Percentiles rank a stretch among this genome's conserved stretches.
Conservation (phyloP, 2,888 invertebrate genomes). For the Branchipolynoe longqiensis region DNA sequence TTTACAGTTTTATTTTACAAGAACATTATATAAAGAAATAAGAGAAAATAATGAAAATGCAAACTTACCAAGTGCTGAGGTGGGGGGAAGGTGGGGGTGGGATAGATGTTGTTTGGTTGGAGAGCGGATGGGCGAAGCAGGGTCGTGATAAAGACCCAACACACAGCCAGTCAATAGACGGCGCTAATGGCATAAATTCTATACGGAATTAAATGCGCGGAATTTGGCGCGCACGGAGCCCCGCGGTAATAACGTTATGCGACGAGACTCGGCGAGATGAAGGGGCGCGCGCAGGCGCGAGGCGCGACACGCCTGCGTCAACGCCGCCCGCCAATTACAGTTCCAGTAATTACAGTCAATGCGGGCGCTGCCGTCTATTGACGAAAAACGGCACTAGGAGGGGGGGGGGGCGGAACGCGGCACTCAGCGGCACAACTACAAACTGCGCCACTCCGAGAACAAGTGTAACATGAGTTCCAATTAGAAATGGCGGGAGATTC, state of each 20-base stretch:
- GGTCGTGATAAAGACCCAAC: no score
- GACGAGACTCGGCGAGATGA: conserved; percentile 29
- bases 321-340: conserved; percentile 21
- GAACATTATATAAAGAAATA: no score
- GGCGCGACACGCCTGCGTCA: conserved; percentile 40
- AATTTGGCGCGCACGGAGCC: neutral
- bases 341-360: conserved; percentile 34
- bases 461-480: conserved; percentile 47
- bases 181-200: conserved; percentile 36
- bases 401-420: conserved; percentile 14
- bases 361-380: conserved; percentile 23
- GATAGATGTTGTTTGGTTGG: no score
- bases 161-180: no score
- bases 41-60: no score
- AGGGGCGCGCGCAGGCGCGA: conserved; percentile 15
- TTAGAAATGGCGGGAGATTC: conserved; percentile 45
- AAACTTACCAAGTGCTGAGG: no score
- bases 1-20: no score
- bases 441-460: conserved; percentile 29
- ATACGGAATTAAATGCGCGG: neutral
- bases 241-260: conserved; percentile 28
- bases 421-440: conserved; percentile 29
- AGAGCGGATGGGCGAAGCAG: no score
- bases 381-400: conserved; percentile 19
- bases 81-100: no score